Evolutionary conservation across 2,797 vertebrate species (phyloP).

Genomic region (Telmatherina bonti): DNA sequence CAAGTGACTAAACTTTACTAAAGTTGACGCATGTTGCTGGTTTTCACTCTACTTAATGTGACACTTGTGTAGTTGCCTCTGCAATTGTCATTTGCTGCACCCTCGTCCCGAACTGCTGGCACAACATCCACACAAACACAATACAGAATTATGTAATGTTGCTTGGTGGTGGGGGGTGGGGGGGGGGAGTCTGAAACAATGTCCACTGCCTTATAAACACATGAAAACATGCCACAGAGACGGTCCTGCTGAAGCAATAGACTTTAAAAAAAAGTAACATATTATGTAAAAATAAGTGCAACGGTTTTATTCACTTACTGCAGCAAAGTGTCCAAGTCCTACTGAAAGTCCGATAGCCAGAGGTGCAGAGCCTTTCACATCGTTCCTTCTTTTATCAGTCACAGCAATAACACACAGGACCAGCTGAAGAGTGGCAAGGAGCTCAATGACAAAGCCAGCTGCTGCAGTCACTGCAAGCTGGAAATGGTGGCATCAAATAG

Average conservation of each 20-base stretch:
- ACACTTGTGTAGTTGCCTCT: neutral
- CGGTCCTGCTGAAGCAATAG: neutral
- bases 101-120: constrained; percentile 3
- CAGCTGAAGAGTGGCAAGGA: constrained; percentile 90
- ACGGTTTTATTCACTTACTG: constrained; percentile 21
- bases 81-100: constrained; percentile 9
- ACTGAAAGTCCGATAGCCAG: constrained; percentile 90
- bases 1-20: neutral
- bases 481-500: constrained; percentile 1
- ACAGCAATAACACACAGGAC: constrained; percentile 90
- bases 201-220: neutral
- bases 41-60: constrained; percentile 5
- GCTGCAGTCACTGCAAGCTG: constrained; percentile 69
- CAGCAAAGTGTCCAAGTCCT: constrained; percentile 36
- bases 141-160: constrained; percentile 8
- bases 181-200: neutral
- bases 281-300: neutral
- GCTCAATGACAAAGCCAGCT: constrained; percentile 88
- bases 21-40: neutral
- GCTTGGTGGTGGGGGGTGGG: neutral
- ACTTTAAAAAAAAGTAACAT: neutral
- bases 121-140: neutral
- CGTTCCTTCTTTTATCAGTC: constrained; percentile 86
- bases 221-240: neutral
- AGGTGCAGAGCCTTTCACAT: constrained; percentile 86